Conservation (phyloP, 2,113 vertebrate species). For the Chroicocephalus ridibundus region DNA sequence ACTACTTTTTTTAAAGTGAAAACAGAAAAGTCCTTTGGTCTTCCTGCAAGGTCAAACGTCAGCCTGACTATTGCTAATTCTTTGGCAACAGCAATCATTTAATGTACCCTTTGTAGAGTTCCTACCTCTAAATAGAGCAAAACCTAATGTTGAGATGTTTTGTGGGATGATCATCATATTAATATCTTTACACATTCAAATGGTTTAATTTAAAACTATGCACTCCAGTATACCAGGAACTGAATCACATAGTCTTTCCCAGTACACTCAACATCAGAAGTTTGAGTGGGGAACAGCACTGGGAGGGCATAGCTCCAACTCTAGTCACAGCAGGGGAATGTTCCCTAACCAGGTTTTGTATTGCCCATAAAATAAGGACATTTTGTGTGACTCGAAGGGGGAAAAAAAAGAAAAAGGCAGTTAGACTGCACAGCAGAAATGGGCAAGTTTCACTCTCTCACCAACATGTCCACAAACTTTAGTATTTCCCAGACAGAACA, state of each 20-base stretch:
- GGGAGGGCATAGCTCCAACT: not conserved
- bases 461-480: not conserved
- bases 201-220: not conserved
- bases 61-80: not conserved
- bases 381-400: not conserved
- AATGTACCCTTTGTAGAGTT: not conserved
- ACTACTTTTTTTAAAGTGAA: not conserved
- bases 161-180: not conserved
- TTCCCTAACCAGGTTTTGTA: slow-evolving; percentile 1
- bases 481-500: not conserved
- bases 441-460: not conserved
- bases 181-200: not conserved
- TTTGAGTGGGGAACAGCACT: not conserved
- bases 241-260: not conserved
- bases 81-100: not conserved
- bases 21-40: not conserved
- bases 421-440: not conserved
- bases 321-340: not conserved
- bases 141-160: not conserved
- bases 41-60: not conserved
- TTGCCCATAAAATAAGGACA: slow-evolving; percentile 1
- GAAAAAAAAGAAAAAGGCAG: not conserved
- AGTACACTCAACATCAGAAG: not conserved
- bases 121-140: not conserved
- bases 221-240: not conserved